Evolutionary conservation across 2,888 invertebrate genomes (phyloP), one percentile per base, ranked within the genome.

Genomic region (Morinoia aosen): DNA sequence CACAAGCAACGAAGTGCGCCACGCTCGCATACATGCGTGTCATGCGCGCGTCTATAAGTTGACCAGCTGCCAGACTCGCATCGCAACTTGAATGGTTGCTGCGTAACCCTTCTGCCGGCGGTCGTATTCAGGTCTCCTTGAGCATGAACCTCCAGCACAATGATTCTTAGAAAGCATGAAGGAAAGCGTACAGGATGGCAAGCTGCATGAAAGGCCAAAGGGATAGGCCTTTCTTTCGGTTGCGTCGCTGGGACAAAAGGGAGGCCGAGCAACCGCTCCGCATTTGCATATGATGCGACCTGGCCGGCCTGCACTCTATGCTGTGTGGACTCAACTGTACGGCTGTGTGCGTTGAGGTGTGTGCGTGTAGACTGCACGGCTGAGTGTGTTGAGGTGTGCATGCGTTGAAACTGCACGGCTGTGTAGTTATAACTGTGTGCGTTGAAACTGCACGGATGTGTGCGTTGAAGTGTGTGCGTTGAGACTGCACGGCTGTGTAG

Each of bases 21-120:
- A 61, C 19, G 61, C 61, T 0, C 48, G 10, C 33, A 33, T 33
- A 33, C 25, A 33, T 76, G 1, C 2, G 33, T 76, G 76, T 33
- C 25, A 19, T 76, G 76, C 25, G 76, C 25, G 76, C 76, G 2
- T 76, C 76, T 61, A 0, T 33, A 10, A 10, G 14, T 76, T 76
- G 76, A 76, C 76, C 76, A 76, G 8, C 76, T 76, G 76, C 76
- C 25, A 33, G 19, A 76, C 76, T 76, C 76, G 33, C 76, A 76
- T 76, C 76, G 76, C 76, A 76, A 76, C 76, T 19, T 76, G 76
- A 76, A 76, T 91, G 91, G 56, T 91, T 91, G 91, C 91, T 11
- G 3, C 10, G 33, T 8, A n/a, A 58, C 90, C 88, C 88, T 58
- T 58, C 91, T n/a, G 25, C 61, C n/a, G 16, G 56, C 91, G n/a